Evolutionary conservation across 2,113 vertebrate species (phyloP).

Genomic region (Ceuthmochares aereus): DNA sequence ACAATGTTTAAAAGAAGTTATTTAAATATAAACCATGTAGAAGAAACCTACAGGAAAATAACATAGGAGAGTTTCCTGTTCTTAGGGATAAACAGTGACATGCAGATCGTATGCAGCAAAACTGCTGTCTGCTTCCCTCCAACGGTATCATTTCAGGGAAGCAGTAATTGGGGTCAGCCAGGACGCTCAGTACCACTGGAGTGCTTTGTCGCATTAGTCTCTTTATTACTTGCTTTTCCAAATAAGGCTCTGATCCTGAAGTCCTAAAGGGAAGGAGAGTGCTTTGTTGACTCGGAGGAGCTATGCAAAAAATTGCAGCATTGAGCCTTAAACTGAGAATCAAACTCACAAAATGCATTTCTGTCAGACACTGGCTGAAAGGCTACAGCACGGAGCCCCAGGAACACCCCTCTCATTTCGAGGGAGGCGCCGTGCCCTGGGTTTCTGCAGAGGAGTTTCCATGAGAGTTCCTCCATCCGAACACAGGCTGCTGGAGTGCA

Average conservation of each 20-base stretch:
- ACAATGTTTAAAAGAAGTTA: not conserved
- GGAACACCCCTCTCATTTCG: constrained; percentile 26
- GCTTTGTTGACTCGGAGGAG: constrained; percentile 14
- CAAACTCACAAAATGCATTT: not conserved
- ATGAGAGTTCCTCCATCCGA: not conserved
- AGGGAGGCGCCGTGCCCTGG: constrained; percentile 23
- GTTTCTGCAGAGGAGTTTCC: constrained; percentile 22
- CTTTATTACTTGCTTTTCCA: constrained; percentile 56
- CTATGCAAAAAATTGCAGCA: not conserved
- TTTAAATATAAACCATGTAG: constrained; percentile 63
- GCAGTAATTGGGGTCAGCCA: constrained; percentile 35
- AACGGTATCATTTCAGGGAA: constrained; percentile 11
- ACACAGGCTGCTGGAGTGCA: not conserved
- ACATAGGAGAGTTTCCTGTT: constrained; percentile 10
- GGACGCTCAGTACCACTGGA: constrained; percentile 15
- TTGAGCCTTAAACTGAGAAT: not conserved
- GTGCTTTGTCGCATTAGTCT: not conserved
- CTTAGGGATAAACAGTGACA: not conserved
- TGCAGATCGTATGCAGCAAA: not conserved
- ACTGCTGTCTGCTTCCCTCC: constrained; percentile 4
- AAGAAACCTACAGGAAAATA: constrained; percentile 36
- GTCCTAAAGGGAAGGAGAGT: not conserved
- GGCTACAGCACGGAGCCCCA: not conserved
- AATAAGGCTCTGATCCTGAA: constrained; percentile 13
- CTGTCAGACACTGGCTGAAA: not conserved